Evolutionary conservation across 1,140 invertebrate species (phyloP).

Genomic region (Listronotus oregonensis): DNA sequence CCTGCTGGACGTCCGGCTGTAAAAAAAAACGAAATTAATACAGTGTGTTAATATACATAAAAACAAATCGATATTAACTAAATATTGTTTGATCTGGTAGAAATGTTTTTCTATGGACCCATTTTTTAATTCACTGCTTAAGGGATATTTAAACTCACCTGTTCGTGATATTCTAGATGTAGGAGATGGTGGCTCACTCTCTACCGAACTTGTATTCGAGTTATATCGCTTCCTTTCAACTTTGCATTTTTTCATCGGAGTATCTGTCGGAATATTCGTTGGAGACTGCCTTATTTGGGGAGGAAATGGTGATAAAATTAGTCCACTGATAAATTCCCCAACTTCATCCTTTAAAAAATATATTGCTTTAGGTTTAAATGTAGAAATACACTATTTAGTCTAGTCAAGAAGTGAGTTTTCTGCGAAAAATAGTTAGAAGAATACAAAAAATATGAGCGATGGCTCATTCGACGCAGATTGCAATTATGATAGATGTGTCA

Average conservation of each 20-base stretch:
- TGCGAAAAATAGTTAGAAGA: too few relatives aligned
- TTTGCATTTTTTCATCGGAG: conserved; percentile 44
- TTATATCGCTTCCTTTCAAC: conserved; percentile 55
- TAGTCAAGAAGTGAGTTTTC: too few relatives aligned
- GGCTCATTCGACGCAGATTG: too few relatives aligned
- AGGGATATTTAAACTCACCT: conserved; percentile 22
- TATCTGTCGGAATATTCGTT: conserved; percentile 40
- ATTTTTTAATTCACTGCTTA: background rate
- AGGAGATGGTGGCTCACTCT: conserved; percentile 61
- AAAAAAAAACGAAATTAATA: conserved; percentile 3
- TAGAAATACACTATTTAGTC: too few relatives aligned
- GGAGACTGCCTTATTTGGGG: conserved; percentile 60
- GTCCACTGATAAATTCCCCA: conserved; percentile 65
- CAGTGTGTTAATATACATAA: too few relatives aligned
- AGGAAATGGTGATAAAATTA: conserved; percentile 65
- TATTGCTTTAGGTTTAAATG: too few relatives aligned
- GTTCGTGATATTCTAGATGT: conserved; percentile 53
- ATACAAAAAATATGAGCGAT: too few relatives aligned
- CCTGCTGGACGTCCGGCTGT: conserved; percentile 57
- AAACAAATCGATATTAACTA: too few relatives aligned
- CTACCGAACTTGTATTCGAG: conserved; percentile 62
- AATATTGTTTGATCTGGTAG: too few relatives aligned
- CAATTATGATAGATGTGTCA: too few relatives aligned
- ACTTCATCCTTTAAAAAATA: conserved; percentile 62
- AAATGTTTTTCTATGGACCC: too few relatives aligned